These are phyloP conservation scores for Brachypodius melanocephalos DNA, from an alignment of 2,113 vertebrate species.

Conservation along the genomic window DNA sequence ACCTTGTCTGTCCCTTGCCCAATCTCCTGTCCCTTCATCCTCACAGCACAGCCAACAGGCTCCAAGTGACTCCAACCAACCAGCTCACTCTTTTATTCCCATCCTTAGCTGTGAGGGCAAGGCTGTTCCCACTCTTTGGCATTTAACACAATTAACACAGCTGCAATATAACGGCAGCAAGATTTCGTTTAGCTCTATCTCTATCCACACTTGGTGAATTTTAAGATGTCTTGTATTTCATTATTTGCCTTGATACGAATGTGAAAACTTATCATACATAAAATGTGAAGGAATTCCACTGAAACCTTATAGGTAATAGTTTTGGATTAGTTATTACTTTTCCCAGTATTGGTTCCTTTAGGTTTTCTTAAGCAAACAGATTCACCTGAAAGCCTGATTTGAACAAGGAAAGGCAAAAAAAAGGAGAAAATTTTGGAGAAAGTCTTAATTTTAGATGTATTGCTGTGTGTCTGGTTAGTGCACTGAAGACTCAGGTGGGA, in stretches of 20 bases:
- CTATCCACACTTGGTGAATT: not conserved
- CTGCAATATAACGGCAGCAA: too few species aligned
- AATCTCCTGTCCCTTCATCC: too few species aligned
- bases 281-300: not conserved
- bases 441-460: not conserved
- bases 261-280: not conserved
- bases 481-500: not conserved
- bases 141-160: too few species aligned
- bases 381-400: not conserved
- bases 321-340: not conserved
- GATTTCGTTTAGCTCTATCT: too few species aligned
- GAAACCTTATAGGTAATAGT: not conserved
- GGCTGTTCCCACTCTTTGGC: too few species aligned
- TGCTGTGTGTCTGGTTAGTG: not conserved
- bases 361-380: not conserved
- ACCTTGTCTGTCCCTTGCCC: too few species aligned
- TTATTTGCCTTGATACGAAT: not conserved
- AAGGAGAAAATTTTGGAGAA: not conserved
- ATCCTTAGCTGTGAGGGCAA: too few species aligned
- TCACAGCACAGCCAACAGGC: too few species aligned
- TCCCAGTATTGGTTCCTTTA: not conserved
- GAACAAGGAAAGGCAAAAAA: not conserved
- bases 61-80: too few species aligned
- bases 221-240: not conserved
- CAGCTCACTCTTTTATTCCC: too few species aligned